Conservation (phyloP, 2,888 invertebrate genomes). For the Linnaemya tessellans region DNA sequence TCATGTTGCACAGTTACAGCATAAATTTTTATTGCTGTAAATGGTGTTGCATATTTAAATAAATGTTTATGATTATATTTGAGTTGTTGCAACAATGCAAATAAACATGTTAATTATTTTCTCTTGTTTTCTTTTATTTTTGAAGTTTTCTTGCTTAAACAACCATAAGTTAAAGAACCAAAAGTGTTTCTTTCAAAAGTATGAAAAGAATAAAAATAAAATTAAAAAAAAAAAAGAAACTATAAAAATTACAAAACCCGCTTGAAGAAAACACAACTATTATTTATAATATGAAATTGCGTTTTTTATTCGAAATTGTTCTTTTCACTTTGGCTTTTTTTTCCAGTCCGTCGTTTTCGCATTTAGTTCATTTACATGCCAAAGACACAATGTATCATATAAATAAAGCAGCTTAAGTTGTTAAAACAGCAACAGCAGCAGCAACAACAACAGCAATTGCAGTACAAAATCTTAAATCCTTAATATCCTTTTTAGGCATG, state of each 20-base stretch:
- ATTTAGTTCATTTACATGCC: slow-evolving; percentile 71
- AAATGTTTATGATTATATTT: slow-evolving; percentile 69
- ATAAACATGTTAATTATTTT: slow-evolving; percentile 70
- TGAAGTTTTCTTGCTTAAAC: slow-evolving; percentile 7
- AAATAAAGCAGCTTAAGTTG: slow-evolving; percentile 71
- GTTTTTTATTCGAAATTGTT: slow-evolving; percentile 40
- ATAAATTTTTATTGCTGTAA: slow-evolving; percentile 66
- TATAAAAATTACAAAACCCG: not conserved
- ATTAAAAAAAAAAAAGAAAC: not conserved
- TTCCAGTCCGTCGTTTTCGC: not conserved
- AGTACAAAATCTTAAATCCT: slow-evolving; percentile 66
- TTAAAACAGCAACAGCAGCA: slow-evolving; percentile 57
- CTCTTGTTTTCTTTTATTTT: not conserved
- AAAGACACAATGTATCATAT: slow-evolving; percentile 69
- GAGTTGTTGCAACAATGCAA: slow-evolving; percentile 67
- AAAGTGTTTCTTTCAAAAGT: slow-evolving; percentile 22
- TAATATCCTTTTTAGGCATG: slow-evolving; percentile 65
- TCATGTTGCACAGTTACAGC: slow-evolving; percentile 35
- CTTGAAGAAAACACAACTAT: slow-evolving; percentile 27
- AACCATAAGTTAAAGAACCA: slow-evolving; percentile 12
- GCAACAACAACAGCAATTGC: slow-evolving; percentile 26
- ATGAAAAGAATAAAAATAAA: too few relatives aligned
- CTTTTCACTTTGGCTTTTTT: not conserved
- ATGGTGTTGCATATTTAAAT: slow-evolving; percentile 63
- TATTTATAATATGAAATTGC: slow-evolving; percentile 62